Evolutionary conservation across 2,113 vertebrate species (phyloP), one percentile per base, ranked within the genome.

Genomic region (Phrynosoma blainvillii): DNA sequence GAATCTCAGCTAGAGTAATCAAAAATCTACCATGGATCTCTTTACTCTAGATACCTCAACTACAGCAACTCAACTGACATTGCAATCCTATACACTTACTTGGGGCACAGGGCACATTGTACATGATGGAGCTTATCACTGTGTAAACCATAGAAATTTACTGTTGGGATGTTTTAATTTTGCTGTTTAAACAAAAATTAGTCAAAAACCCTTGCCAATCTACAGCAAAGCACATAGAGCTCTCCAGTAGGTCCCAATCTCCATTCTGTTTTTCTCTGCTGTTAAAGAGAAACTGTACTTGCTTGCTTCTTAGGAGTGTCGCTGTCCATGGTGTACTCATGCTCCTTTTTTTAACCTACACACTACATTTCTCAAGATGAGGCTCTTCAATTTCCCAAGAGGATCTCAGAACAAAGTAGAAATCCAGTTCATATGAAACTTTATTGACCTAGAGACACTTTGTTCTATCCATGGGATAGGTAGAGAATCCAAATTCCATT

Each of bases 271-370:
- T 25, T 9, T 5, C 13, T 56, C 59, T 66, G 12, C 36, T 8
- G 14, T 68, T 11, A n/a, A 75, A 36, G 23, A 47, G 3, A 27
- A 62, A 2, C 27, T 14, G 21, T 36, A 4, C 23, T 21, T 32
- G 12, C 20, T 25, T 68, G 47, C 20, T 36, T 16, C 76, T 30
- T 40, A 27, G 23, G 47, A 32, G n/a, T 68, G 80, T 78, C 16
- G 73, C 80, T 88, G 80, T 88, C 87, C 87, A 88, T 88, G 87
- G 87, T 88, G 80, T 27, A 70, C 21, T 6, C 2, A 12, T 11
- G 7, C 14, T 13, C 27, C 30, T n/a, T 13, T 47, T 65, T 56
- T 36, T 11, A 16, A 70, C 42, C 79, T 74, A 75, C 8, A 12
- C 9, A 12, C 7, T 18, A 11, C 36, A 62, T 42, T 47, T n/a